Evolutionary conservation across 2,888 invertebrate species (phyloP), one percentile per base, ranked within the genome.

Genomic region (Blera fallax): DNA sequence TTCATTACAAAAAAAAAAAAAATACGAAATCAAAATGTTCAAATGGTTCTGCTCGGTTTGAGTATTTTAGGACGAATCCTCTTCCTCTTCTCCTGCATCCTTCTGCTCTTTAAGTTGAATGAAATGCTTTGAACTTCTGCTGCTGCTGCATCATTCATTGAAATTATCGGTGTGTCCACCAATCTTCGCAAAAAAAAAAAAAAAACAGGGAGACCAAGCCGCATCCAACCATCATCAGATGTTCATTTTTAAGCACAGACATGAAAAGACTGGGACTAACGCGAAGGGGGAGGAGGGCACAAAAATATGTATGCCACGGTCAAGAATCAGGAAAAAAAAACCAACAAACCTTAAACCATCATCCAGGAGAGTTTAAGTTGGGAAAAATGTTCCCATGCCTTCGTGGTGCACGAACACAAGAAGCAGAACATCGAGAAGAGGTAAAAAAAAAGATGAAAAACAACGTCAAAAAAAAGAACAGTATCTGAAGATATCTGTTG

Each of bases 231-330:
- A 64, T 72, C 79, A 79, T 85, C 81, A 85, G 85, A 85, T 85
- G 85, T 85, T 85, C 85, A 80, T 67, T 80, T 80, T 81, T 45
- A 52, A 69, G 69, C 37, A 77, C 67, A 67, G 72, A 82, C 82
- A 82, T 82, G 64, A 72, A 77, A 76, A 85, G 58, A 70, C 67
- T 65, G 65, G 54, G 54, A 62, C 50, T 62, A 16, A 11, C 10
- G 62, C 3, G 43, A 27, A 14, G 48, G 62, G 54, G 48, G 29
- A 16, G 34, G 21, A 0, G 7, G 16, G 40, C 67, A 84, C 79
- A 74, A 62, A 85, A 85, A 85, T 85, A 85, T 85, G 81, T 85
- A 85, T 85, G 85, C 85, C 85, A 81, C 85, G 85, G 85, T 85
- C 85, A 85, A 85, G 85, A 85, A 85, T 81, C 72, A 67, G 72